Percentiles rank a stretch among this genome's conserved stretches.
Evolutionary conservation across 2,797 vertebrate species (phyloP).

Genomic region (Pampus argenteus): DNA sequence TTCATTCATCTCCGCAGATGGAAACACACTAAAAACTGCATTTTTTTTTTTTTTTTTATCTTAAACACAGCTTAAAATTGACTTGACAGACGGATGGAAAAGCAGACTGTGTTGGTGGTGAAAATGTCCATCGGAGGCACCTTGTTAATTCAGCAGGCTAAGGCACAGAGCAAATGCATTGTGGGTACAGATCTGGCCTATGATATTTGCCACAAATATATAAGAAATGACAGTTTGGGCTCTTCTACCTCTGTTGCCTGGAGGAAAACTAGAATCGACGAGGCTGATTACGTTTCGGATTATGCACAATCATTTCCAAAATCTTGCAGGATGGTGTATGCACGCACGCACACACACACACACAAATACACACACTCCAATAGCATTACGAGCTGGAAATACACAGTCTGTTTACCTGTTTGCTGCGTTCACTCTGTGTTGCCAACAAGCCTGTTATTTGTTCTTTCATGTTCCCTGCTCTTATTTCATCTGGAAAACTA

Average conservation of each 20-base stretch:
- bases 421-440: slow-evolving; percentile 54
- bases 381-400: slow-evolving; percentile 56
- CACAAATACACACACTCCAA: slow-evolving; percentile 10
- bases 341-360: slow-evolving; percentile 2
- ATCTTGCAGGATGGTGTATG: neutral
- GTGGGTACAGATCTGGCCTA: neutral
- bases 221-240: neutral
- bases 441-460: slow-evolving; percentile 68
- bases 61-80: neutral
- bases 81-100: neutral
- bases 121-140: neutral
- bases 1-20: neutral
- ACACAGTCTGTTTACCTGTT: slow-evolving; percentile 60
- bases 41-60: neutral
- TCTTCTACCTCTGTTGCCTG: neutral
- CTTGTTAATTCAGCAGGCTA: neutral
- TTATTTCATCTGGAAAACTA: slow-evolving; percentile 69
- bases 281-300: slow-evolving; percentile 24
- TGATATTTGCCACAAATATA: neutral
- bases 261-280: neutral
- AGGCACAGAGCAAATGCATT: neutral
- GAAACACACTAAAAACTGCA: neutral
- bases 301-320: neutral
- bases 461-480: slow-evolving; percentile 61
- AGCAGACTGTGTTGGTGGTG: neutral